phyloP scores from a whole-genome alignment of 2,888 invertebrate species.

The Chrysolina americana region DNA sequence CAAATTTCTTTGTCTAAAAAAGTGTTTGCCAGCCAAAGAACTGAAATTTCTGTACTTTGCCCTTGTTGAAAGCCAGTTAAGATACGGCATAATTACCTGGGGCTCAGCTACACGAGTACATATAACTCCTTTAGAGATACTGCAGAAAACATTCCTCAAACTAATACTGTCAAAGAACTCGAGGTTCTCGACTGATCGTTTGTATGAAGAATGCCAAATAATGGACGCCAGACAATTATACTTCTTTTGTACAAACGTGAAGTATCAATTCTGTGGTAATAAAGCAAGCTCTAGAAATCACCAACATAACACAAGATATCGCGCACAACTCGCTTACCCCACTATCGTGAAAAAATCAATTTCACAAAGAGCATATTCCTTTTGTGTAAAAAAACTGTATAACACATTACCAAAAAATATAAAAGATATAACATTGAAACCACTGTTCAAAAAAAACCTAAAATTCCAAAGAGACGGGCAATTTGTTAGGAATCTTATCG shows the following conservation, averaged over 20 bases:
- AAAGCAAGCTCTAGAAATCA: conserved; percentile 5
- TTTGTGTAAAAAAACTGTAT: no score
- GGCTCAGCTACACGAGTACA: not conserved
- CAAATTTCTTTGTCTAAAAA: no score
- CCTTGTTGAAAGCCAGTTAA: not conserved
- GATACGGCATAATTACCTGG: not conserved
- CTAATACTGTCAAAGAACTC: not conserved
- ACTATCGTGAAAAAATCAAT: conserved; percentile 3
- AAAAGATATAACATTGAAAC: no score
- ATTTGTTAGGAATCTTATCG: no score
- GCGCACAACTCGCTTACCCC: conserved; percentile 8
- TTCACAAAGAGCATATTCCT: not conserved
- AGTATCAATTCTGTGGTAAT: conserved; percentile 5
- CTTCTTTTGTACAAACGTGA: not conserved
- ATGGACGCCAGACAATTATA: not conserved
- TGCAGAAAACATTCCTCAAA: not conserved
- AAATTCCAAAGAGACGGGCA: no score
- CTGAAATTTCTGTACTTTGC: not conserved
- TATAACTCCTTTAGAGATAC: not conserved
- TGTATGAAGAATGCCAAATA: not conserved
- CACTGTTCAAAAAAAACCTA: no score
- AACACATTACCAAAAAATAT: no score
- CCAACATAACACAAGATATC: not conserved
- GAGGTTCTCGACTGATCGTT: not conserved
- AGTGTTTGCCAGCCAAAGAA: not conserved